Percentiles rank a stretch among this genome's conserved stretches.
phyloP scores from a whole-genome alignment of 2,113 vertebrate genomes.

The Engraulis encrasicolus region DNA sequence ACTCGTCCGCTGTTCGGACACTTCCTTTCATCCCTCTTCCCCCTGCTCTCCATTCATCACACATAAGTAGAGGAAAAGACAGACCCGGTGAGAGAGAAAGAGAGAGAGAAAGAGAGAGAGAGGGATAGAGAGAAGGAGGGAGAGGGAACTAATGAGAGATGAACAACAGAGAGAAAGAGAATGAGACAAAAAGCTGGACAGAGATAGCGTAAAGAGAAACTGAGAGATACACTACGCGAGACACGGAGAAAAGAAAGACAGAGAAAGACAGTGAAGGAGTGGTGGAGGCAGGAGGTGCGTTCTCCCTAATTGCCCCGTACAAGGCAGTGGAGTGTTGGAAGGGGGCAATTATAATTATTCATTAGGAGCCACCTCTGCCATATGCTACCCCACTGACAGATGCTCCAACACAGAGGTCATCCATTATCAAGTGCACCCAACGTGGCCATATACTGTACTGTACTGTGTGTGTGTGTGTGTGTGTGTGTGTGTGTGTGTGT shows the following conservation, averaged over 20 bases:
- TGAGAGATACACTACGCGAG: background rate
- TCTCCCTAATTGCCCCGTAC: background rate
- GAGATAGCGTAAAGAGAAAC: background rate
- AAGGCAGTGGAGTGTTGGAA: background rate
- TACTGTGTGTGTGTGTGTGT: constrained; percentile 5
- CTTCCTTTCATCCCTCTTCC: background rate
- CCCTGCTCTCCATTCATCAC: background rate
- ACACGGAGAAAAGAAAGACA: background rate
- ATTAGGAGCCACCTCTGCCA: constrained; percentile 8
- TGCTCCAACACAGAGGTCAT: constrained; percentile 5
- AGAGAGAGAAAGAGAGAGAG: background rate
- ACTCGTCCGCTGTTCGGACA: background rate
- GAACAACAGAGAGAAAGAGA: too few relatives aligned
- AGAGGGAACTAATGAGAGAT: too few relatives aligned
- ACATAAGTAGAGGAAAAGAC: background rate
- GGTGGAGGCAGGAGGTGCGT: background rate
- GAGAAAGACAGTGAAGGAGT: background rate
- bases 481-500: constrained; percentile 9
- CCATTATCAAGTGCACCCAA: background rate
- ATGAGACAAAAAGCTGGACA: too few relatives aligned
- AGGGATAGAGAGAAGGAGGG: background rate
- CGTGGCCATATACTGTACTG: background rate
- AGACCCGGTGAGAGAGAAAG: background rate
- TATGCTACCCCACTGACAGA: constrained; percentile 15
- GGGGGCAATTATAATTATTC: constrained; percentile 10